Evolutionary conservation across 1,140 invertebrate species (phyloP), one percentile per base, ranked within the genome.

Genomic region (Thaumatotibia leucotreta): DNA sequence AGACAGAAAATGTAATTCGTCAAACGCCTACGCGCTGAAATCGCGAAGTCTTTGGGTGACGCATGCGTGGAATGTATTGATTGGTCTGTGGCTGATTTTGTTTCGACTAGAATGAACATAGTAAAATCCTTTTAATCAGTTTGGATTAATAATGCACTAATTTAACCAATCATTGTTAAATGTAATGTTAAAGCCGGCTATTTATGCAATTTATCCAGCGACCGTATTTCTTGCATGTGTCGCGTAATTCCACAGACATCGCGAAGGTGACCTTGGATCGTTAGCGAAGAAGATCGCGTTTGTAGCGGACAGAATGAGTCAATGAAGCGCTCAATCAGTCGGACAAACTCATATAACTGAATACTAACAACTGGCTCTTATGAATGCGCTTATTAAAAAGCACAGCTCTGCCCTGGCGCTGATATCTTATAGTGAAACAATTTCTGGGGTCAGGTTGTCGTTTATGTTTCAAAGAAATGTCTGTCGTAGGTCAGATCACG

Each of bases 21-120:
- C 61, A 67, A 66, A 65, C 65, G 66, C 71, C 62, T 62, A 72
- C 72, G 72, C 73, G 72, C 68, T 73, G 39, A 73, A 61, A 67
- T 71, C 61, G 49, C 64, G 64, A 74, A 77, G 74, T 75, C 70
- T 67, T 76, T 67, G 72, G 69, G 74, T 78, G 82, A 88, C 87
- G 87, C 87, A 89, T 89, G 87, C 86, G 87, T 84, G 72, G 73
- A 83, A 73, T 67, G 61, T 89, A 89, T 89, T 84, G 87, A 89
- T 89, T 83, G 71, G 72, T 79, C 68, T 74, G 72, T 72, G 73
- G 74, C 64, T 77, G 77, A 80, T 82, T 79, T 77, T 74, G 66
- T 73, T 75, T 65, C 72, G 76, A 70, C 68, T 65, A 58, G 61
- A 58, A 24, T 58, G 52, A 58, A 27, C 11, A 27, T 58, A 58